A percentile compares a stretch with the other conserved stretches of the same genome.
Evolutionary conservation across 2,113 vertebrate species (phyloP).

Genomic region (Thunnus maccoyii): DNA sequence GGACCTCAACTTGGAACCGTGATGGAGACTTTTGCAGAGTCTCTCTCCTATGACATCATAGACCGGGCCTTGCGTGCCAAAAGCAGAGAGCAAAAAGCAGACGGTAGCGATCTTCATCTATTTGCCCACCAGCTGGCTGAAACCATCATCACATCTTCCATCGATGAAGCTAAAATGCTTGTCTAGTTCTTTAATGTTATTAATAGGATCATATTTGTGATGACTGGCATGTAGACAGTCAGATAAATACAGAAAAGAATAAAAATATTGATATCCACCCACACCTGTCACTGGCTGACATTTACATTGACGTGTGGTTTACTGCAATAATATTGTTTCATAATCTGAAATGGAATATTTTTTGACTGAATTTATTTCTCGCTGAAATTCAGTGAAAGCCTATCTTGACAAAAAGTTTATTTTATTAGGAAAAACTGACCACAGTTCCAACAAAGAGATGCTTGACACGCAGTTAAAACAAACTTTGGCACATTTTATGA

Average conservation of each 20-base stretch:
- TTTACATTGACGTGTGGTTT: background rate
- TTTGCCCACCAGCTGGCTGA: slow-evolving; percentile 65
- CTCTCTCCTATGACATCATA: slow-evolving; percentile 69
- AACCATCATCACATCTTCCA: slow-evolving; percentile 67
- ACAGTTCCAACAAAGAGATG: background rate
- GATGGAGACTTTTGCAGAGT: slow-evolving; percentile 67
- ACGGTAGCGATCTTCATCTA: slow-evolving; percentile 33
- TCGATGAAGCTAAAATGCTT: slow-evolving; percentile 58
- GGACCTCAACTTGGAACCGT: slow-evolving; percentile 14
- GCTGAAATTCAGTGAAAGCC: background rate
- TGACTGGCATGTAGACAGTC: background rate
- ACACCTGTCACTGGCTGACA: background rate
- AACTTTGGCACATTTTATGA: background rate
- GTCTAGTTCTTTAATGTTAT: slow-evolving; percentile 8
- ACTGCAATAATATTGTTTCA: background rate
- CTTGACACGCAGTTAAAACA: background rate
- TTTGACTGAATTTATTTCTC: background rate
- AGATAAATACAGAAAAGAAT: background rate
- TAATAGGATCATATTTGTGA: background rate
- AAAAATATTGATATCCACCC: background rate
- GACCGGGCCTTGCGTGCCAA: slow-evolving; percentile 20
- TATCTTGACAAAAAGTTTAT: background rate
- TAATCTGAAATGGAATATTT: background rate
- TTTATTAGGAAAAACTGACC: background rate
- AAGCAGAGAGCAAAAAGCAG: background rate